Evolutionary conservation across 2,797 vertebrate species (phyloP), one percentile per base, ranked within the genome.

Genomic region (Chanos chanos): DNA sequence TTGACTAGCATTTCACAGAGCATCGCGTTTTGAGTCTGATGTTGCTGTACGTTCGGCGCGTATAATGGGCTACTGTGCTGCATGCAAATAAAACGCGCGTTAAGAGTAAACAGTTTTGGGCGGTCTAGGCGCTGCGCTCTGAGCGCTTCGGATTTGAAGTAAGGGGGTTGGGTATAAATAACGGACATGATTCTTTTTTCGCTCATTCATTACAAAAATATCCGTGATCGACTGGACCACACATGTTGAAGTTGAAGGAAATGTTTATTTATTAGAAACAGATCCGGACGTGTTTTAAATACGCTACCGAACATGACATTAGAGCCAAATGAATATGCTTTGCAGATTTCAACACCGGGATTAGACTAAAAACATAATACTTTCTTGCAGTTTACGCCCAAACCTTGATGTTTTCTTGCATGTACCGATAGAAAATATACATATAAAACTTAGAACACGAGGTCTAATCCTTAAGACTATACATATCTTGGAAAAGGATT

Each of bases 171-270:
- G 41, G 60, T 31, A 27, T 58, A 65, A 55, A 64, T 40, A 76
- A 67, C 43, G 27, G 47, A 66, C 41, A 52, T 13, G 62, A 22
- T 33, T 28, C 25, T 24, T 70, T 36, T 67, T 68, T 75, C 81
- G 74, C 67, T 77, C 75, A 63, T 69, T 58, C 66, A 40, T 63
- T 52, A 61, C 61, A 49, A 52, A 62, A 60, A 62, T 51, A 48
- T n/a, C 2, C 68, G 45, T 81, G 79, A 84, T 64, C 61, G 78
- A 82, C 76, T 48, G 70, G 84, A 82, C 85, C 86, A 85, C 87
- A 87, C 86, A 86, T 66, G n/a, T n/a, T n/a, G 54, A 50, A 76
- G 82, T 59, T 80, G 54, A 81, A 79, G 73, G 76, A 68, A 63
- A 60, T 64, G 78, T 77, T 57, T 83, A 79, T 81, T 80, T 74